phyloP scores from a whole-genome alignment of 2,888 invertebrate genomes.

The Calliopum simillimum region DNA sequence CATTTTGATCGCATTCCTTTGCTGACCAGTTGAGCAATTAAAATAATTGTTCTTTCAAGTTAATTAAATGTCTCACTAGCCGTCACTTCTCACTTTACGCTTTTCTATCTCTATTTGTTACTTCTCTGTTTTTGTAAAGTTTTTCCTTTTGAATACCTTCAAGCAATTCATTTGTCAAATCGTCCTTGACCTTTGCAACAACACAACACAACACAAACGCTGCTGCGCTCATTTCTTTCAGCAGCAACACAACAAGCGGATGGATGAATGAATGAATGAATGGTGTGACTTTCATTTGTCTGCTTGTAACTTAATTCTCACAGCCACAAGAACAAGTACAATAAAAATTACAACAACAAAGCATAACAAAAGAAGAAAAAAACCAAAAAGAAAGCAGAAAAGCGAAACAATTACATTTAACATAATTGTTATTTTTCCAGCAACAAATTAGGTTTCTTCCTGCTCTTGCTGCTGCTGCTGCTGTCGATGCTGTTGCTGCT shows the following conservation, averaged over 20 bases:
- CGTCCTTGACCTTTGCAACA: conserved; percentile 52
- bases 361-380: conserved; percentile 37
- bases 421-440: conserved; percentile 59
- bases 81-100: background rate
- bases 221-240: no score
- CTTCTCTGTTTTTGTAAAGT: no score
- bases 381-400: conserved; percentile 16
- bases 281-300: background rate
- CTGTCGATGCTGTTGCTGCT: conserved; percentile 40
- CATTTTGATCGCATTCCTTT: no score
- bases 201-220: no score
- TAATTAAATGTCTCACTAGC: background rate
- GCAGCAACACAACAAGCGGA: no score
- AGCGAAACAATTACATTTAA: conserved; percentile 56
- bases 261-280: conserved; percentile 20
- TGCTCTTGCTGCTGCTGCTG: background rate
- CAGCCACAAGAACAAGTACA: conserved; percentile 17
- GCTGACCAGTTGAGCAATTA: background rate
- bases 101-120: no score
- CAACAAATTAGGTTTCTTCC: conserved; percentile 28
- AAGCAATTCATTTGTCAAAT: conserved; percentile 29
- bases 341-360: conserved; percentile 29
- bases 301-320: conserved; percentile 1
- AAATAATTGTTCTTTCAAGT: conserved; percentile 1
- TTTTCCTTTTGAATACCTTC: background rate